Evolutionary conservation across 1,140 invertebrate species (phyloP).

Genomic region (Cherax destructor): DNA sequence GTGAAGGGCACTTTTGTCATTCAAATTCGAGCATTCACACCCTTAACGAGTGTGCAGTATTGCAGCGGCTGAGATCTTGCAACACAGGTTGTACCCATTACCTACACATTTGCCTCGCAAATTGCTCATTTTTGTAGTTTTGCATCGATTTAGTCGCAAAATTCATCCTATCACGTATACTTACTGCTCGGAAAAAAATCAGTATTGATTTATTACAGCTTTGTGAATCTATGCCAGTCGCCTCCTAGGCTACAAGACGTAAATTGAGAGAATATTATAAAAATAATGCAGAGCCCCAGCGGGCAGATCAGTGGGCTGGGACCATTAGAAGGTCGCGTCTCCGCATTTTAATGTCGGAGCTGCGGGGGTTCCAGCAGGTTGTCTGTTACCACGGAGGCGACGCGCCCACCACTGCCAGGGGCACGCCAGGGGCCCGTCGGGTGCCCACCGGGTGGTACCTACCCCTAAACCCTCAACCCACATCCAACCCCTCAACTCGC

Average conservation of each 20-base stretch:
- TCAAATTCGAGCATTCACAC: constrained; percentile 59
- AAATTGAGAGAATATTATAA: background rate
- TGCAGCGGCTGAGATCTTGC: constrained; percentile 3
- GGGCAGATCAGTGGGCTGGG: background rate
- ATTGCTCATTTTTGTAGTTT: constrained; percentile 26
- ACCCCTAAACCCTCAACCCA: background rate
- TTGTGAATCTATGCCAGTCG: background rate
- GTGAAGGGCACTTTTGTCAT: constrained; percentile 54
- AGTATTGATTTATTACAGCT: too few relatives aligned
- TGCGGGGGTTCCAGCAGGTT: constrained; percentile 28
- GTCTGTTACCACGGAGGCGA: constrained; percentile 43
- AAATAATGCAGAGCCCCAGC: background rate
- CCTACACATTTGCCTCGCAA: constrained; percentile 20
- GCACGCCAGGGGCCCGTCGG: background rate
- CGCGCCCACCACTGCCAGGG: constrained; percentile 7
- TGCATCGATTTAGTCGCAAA: background rate
- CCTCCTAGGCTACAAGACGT: background rate
- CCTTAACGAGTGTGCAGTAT: constrained; percentile 49
- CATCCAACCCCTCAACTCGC: background rate
- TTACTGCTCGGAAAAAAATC: too few relatives aligned
- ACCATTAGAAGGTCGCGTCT: constrained; percentile 28
- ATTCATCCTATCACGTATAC: too few relatives aligned
- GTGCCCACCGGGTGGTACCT: constrained; percentile 14
- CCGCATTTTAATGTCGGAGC: constrained; percentile 49
- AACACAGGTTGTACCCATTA: constrained; percentile 1